phyloP scores from a whole-genome alignment of 2,797 vertebrate species.

The Enteromius anoplus region DNA sequence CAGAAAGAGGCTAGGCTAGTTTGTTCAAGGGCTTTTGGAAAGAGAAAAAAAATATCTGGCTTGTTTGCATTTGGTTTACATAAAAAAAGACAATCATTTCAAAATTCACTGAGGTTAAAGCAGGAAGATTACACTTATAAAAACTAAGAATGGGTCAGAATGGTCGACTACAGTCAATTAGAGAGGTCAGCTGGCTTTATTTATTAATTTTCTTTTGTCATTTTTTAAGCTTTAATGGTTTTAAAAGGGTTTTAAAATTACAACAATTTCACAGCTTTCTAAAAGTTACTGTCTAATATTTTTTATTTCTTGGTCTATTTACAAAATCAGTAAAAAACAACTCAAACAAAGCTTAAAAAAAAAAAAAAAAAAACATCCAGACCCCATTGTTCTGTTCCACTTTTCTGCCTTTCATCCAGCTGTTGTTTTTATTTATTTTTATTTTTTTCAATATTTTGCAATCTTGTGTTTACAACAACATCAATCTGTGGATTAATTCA shows the following conservation, averaged over 20 bases:
- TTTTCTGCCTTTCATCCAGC: not conserved
- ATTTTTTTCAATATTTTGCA: not conserved
- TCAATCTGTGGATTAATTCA: not conserved
- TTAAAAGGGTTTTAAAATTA: not conserved
- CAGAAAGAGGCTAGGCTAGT: conserved; percentile 10
- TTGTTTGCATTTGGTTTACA: conserved; percentile 20
- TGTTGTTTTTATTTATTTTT: not conserved
- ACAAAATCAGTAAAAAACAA: not conserved
- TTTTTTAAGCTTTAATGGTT: not conserved
- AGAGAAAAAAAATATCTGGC: not conserved
- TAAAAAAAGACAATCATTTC: not conserved
- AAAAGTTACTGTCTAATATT: not conserved
- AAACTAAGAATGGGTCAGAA: not conserved
- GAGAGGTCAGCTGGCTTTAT: not conserved
- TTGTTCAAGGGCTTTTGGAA: conserved; percentile 33
- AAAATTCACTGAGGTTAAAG: not conserved
- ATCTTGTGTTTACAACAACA: not conserved
- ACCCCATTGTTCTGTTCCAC: not conserved
- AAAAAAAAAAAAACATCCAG: not conserved
- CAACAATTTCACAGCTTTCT: not conserved
- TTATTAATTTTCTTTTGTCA: not conserved
- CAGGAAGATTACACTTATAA: not conserved
- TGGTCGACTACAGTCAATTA: not conserved
- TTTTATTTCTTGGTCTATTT: not conserved
- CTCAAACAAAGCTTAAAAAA: not conserved